Conservation (phyloP, 2,888 invertebrate genomes). For the Masnerella sp. region DNA sequence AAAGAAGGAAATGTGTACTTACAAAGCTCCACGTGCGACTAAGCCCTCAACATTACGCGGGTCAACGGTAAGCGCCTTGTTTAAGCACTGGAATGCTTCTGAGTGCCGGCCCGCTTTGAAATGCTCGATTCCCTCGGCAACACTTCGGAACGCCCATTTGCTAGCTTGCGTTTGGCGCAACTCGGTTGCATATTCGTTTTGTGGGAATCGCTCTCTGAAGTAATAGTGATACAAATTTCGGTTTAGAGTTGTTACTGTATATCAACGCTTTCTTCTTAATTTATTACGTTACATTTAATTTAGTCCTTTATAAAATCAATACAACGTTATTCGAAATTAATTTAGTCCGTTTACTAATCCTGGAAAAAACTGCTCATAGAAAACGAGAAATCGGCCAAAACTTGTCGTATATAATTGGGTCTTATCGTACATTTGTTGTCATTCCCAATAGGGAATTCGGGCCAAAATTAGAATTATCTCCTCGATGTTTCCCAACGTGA, state of each 20-base stretch:
- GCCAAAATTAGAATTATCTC: constrained; percentile 18
- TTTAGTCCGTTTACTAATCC: constrained; percentile 29
- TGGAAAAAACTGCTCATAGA: constrained; percentile 32
- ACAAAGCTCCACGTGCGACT: constrained; percentile 93
- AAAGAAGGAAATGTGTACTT: constrained; percentile 67
- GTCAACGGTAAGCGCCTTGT: constrained; percentile 95
- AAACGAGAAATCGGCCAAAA: constrained; percentile 14
- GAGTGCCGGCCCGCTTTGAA: constrained; percentile 95
- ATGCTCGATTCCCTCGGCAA: constrained; percentile 96
- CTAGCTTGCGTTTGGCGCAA: constrained; percentile 93
- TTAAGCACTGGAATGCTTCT: constrained; percentile 96
- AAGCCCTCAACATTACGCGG: constrained; percentile 94
- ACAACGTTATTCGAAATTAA: constrained; percentile 15
- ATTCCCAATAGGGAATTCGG: constrained; percentile 46
- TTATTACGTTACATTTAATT: constrained; percentile 18
- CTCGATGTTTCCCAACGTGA: too few species aligned
- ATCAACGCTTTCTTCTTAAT: not conserved
- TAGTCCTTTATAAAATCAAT: constrained; percentile 28
- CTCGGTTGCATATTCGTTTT: constrained; percentile 89
- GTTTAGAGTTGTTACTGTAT: constrained; percentile 19
- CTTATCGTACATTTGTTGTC: too few species aligned
- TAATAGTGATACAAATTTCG: constrained; percentile 36
- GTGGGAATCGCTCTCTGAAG: constrained; percentile 85
- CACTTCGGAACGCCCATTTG: constrained; percentile 94
- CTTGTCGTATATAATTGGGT: too few species aligned